Base-by-base conservation (phyloP, 1,140 invertebrate species). In the Pseudobourletiella spinata region DNA sequence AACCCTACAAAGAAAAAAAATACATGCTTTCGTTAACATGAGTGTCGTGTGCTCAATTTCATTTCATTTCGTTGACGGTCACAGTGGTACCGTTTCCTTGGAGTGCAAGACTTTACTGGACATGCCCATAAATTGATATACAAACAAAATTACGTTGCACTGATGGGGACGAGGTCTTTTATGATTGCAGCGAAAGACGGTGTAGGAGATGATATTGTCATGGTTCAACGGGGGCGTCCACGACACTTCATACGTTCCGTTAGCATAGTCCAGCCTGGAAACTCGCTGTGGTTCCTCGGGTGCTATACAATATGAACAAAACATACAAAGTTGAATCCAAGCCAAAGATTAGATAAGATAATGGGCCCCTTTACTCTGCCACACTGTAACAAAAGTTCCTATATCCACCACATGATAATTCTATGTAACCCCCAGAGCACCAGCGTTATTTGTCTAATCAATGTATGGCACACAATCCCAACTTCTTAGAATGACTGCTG, bases 121-220 rank as follows among this genome's bases (percentile, higher is more conserved):
- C n/a, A n/a, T n/a, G n/a, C n/a, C n/a, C n/a, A n/a, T n/a, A n/a
- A n/a, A n/a, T n/a, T n/a, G n/a, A n/a, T n/a, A 48, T 48, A 4
- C 18, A 24, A 39, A 57, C 50, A 42, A 57, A 74, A 73, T 72
- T 76, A 83, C 81, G 32, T 74, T 76, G 69, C 83, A 84, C 44
- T 79, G 80, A 72, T 79, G 80, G 32, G 82, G 81, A 52, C 80
- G 71, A 70, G 83, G 81, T n/a, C 76, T 74, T 2, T 77, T 77
- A 55, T 78, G 79, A 46, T 78, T 78, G 72, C 86, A 88, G 83
- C 84, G 87, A 71, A 86, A 89, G 26, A 89, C 78, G 2, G 87
- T 88, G 63, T 86, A 89, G 18, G 69, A 57, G 4, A 32, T 46
- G 8, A 70, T 61, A 43, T 79, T 73, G 0, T 65, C 61, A 28